phyloP scores from a whole-genome alignment of 2,797 vertebrate genomes.

The Heterohyrax brucei region DNA sequence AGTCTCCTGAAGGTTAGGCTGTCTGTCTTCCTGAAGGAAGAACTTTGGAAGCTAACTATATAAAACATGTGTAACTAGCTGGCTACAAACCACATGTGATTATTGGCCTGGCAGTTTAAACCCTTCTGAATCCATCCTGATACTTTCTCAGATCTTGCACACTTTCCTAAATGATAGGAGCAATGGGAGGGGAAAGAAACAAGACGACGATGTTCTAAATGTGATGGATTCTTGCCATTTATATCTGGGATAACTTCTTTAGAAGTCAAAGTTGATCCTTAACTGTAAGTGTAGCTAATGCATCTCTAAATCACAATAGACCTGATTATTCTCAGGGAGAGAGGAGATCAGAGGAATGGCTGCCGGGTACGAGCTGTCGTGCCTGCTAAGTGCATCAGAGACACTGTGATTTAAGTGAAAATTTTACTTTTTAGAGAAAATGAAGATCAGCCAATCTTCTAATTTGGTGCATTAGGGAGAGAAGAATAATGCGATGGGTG shows the following conservation, averaged over 20 bases:
- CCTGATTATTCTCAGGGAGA: slow-evolving; percentile 64
- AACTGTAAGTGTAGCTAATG: slow-evolving; percentile 81
- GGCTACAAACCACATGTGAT: neutral
- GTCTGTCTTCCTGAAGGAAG: neutral
- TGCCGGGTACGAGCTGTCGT: slow-evolving; percentile 73
- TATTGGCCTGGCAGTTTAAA: slow-evolving; percentile 10
- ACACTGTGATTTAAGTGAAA: slow-evolving; percentile 74
- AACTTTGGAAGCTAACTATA: neutral
- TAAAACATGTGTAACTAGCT: neutral
- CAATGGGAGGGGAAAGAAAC: neutral
- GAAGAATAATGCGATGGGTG: neutral
- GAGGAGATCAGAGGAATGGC: slow-evolving; percentile 34
- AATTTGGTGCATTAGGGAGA: slow-evolving; percentile 61
- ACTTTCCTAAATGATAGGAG: slow-evolving; percentile 14
- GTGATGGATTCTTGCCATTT: slow-evolving; percentile 49
- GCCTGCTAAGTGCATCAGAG: slow-evolving; percentile 54
- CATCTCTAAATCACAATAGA: slow-evolving; percentile 80
- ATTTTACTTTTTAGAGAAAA: slow-evolving; percentile 80
- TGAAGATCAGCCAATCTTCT: slow-evolving; percentile 76
- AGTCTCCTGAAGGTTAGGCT: neutral
- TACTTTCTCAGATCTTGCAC: neutral
- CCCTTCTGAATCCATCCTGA: slow-evolving; percentile 21
- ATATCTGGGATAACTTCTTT: slow-evolving; percentile 40
- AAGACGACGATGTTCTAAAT: neutral
- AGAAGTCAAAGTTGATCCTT: slow-evolving; percentile 76